A percentile compares a stretch with the other conserved stretches of the same genome.
Evolutionary conservation across 1,140 invertebrate genomes (phyloP).

Genomic region (Gerris buenoi): DNA sequence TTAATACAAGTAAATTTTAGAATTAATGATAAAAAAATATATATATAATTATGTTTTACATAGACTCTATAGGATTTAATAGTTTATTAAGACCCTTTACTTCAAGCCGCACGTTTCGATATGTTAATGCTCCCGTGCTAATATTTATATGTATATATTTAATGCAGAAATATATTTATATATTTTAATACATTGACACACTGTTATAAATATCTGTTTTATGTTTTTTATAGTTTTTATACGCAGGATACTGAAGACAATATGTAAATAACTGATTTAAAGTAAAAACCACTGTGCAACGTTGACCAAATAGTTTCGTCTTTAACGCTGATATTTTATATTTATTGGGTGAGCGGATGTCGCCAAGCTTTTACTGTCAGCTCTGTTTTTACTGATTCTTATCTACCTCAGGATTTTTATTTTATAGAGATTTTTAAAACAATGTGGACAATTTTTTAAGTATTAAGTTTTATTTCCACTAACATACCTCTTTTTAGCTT

Average conservation of each 20-base stretch:
- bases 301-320: constrained; percentile 10
- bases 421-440: no score
- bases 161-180: constrained; percentile 14
- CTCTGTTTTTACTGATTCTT: no score
- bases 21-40: not conserved
- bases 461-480: no score
- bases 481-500: no score
- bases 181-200: constrained; percentile 15
- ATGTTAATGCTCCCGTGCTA: not conserved
- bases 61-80: not conserved
- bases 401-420: no score
- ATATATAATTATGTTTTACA: not conserved
- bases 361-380: no score
- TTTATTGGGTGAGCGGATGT: no score
- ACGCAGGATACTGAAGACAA: constrained; percentile 13
- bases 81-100: constrained; percentile 1
- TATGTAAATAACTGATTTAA: constrained; percentile 7
- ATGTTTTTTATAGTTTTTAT: constrained; percentile 19
- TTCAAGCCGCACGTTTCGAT: not conserved
- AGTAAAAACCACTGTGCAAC: constrained; percentile 6
- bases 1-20: no score
- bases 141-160: constrained; percentile 10
- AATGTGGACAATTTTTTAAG: no score
- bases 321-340: no score
- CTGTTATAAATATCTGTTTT: constrained; percentile 15